phyloP scores from a whole-genome alignment of 2,888 invertebrate species.

The Amiota minor region DNA sequence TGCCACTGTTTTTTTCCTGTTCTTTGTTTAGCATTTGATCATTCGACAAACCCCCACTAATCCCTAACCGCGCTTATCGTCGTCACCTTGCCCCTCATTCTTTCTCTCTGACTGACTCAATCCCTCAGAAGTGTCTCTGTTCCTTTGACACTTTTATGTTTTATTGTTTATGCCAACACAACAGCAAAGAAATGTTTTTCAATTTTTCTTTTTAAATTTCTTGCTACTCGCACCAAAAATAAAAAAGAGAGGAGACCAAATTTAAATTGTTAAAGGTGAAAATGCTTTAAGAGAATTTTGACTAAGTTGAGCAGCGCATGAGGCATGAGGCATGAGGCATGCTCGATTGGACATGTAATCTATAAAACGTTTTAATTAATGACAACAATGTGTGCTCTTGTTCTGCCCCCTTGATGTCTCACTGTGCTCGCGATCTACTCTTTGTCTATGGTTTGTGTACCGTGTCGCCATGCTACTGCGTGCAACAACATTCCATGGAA shows the following conservation, averaged over 20 bases:
- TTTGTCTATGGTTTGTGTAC: background rate
- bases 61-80: no score
- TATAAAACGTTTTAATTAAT: slow-evolving; percentile 67
- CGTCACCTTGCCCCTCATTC: no score
- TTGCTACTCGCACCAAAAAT: no score
- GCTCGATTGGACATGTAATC: slow-evolving; percentile 56
- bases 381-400: slow-evolving; percentile 66
- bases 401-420: slow-evolving; percentile 25
- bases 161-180: slow-evolving; percentile 10
- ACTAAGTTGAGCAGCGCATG: slow-evolving; percentile 31
- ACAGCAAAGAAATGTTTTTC: slow-evolving; percentile 3
- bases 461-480: no score
- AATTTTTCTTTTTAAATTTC: slow-evolving; percentile 19
- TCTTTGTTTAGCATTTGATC: background rate
- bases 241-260: no score
- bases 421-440: background rate
- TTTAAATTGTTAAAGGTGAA: slow-evolving; percentile 38
- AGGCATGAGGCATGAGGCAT: slow-evolving; percentile 19
- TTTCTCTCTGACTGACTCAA: no score
- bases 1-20: slow-evolving; percentile 33
- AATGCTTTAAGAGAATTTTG: slow-evolving; percentile 32
- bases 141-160: slow-evolving; percentile 29
- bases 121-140: background rate
- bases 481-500: no score
- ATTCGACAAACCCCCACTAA: no score